phyloP scores from a whole-genome alignment of 2,797 vertebrate genomes.

The Harpagifer antarcticus region DNA sequence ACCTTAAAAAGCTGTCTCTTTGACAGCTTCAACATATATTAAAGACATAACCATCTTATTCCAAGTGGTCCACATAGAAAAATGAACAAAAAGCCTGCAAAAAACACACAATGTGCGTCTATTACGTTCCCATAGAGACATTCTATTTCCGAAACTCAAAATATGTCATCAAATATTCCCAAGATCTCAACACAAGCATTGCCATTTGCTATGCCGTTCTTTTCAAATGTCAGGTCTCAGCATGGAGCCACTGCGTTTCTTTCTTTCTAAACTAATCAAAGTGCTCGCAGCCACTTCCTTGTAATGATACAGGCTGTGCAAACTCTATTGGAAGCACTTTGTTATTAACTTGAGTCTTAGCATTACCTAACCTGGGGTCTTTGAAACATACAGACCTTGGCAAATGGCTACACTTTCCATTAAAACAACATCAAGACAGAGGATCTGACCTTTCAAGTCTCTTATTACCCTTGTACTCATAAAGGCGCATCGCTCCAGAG shows the following conservation, averaged over 20 bases:
- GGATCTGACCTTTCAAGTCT: slow-evolving; percentile 78
- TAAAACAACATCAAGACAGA: slow-evolving; percentile 80
- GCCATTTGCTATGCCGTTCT: slow-evolving; percentile 14
- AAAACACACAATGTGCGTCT: not conserved
- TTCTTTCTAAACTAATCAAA: slow-evolving; percentile 50
- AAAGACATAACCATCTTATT: not conserved
- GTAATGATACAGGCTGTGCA: slow-evolving; percentile 44
- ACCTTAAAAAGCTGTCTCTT: no score
- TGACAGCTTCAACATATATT: not conserved
- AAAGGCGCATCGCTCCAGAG: slow-evolving; percentile 49
- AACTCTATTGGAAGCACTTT: slow-evolving; percentile 47
- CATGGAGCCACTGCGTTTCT: slow-evolving; percentile 37
- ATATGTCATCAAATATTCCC: not conserved
- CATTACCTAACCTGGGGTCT: slow-evolving; percentile 74
- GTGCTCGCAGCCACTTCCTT: slow-evolving; percentile 50
- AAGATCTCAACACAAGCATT: not conserved
- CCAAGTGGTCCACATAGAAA: not conserved
- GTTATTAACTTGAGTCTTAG: slow-evolving; percentile 72
- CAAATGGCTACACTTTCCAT: slow-evolving; percentile 75
- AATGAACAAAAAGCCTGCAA: not conserved
- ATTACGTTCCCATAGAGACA: no score
- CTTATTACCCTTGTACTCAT: slow-evolving; percentile 71
- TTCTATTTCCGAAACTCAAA: not conserved
- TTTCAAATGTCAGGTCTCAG: slow-evolving; percentile 61
- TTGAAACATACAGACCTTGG: slow-evolving; percentile 68